phyloP scores from a whole-genome alignment of 2,797 vertebrate species.

The Tokudaia muenninki region DNA sequence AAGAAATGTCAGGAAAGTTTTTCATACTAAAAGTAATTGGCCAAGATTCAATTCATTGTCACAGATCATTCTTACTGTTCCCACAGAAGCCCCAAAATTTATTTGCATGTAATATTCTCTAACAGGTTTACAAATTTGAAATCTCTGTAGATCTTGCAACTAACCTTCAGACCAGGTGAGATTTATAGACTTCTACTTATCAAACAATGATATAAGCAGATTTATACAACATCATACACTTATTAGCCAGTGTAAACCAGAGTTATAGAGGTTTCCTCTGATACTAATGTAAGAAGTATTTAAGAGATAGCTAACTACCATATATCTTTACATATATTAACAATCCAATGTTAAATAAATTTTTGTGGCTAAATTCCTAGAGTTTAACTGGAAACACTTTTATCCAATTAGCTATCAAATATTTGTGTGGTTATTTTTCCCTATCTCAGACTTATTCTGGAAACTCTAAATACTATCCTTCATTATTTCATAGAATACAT shows the following conservation, averaged over 20 bases:
- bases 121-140: constrained; percentile 21
- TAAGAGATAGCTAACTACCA: neutral
- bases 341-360: neutral
- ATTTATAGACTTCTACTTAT: neutral
- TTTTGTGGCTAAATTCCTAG: neutral
- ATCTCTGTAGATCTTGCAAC: neutral
- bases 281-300: neutral
- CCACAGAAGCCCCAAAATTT: neutral
- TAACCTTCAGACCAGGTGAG: neutral
- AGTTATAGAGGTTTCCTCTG: neutral
- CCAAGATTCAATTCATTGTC: neutral
- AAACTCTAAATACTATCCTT: neutral
- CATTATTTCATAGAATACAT: neutral
- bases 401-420: neutral
- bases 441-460: neutral
- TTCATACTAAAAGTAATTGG: neutral
- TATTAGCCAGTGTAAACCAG: neutral
- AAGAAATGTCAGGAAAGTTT: neutral
- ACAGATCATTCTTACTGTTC: neutral
- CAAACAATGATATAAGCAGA: neutral
- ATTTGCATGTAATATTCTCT: neutral
- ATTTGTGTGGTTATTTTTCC: neutral
- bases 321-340: neutral
- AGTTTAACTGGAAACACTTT: neutral
- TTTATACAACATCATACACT: neutral